Conservation (phyloP, 2,888 invertebrate genomes). For the Caenorhabditis plicata region DNA sequence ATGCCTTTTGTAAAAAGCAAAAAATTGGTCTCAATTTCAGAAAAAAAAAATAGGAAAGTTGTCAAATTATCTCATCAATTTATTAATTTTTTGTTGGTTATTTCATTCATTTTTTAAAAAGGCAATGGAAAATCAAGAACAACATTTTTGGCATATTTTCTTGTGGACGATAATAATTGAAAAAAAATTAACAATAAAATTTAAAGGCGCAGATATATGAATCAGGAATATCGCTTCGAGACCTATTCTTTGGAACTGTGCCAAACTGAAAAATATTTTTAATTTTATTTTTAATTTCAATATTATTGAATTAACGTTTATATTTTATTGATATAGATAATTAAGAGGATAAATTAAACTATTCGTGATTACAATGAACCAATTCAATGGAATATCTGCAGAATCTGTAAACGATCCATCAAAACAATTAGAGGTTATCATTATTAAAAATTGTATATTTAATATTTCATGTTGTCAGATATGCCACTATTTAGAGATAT, state of each 20-base stretch:
- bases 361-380: constrained; percentile 4
- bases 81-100: too few species aligned
- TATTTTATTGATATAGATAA: too few species aligned
- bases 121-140: too few species aligned
- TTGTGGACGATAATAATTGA: too few species aligned
- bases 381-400: constrained; percentile 18
- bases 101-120: too few species aligned
- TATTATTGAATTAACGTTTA: too few species aligned
- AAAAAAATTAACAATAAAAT: constrained; percentile 5
- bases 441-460: not conserved
- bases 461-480: constrained; percentile 20
- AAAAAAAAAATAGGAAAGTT: too few species aligned
- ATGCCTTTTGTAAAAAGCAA: constrained; percentile 1
- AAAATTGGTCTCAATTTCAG: not conserved
- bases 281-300: too few species aligned
- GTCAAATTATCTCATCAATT: too few species aligned
- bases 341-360: not conserved
- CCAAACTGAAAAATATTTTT: too few species aligned
- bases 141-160: too few species aligned
- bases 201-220: constrained; percentile 34
- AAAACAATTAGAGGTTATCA: constrained; percentile 32
- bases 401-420: constrained; percentile 33
- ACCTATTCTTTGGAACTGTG: constrained; percentile 17
- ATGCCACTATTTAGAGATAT: constrained; percentile 35
- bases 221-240: constrained; percentile 10